Evolutionary conservation across 1,140 invertebrate genomes (phyloP), one percentile per base, ranked within the genome.

Genomic region (Condylostylus longicornis): DNA sequence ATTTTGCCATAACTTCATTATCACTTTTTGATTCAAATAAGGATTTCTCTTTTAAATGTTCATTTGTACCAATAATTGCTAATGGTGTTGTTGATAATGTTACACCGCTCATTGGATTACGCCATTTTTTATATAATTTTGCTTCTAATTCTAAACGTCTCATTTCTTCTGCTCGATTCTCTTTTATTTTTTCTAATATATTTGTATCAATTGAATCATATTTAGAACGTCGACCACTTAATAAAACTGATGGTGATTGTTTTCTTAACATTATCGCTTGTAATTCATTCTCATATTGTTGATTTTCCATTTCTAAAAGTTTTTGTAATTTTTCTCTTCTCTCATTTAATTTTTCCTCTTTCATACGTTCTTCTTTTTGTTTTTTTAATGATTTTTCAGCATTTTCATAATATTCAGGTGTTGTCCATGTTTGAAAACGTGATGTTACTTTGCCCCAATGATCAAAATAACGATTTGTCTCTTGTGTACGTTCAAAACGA

Each of bases 121-220:
- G 50, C 66, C 65, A 68, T 15, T 64, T 59, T 1, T 65, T 61
- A 34, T 69, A 69, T 1, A 69, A 40, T 31, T 63, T 63, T 6
- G 62, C 45, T 46, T 69, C 67, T 35, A 66, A 54, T 40, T 67
- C 65, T n/a, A 63, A 45, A 13, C 58, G 56, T 12, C 57, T 49
- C 28, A 54, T 60, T n/a, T 63, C 57, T 37, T 68, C 54, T 33
- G 65, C 58, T 18, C 54, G 47, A 18, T 52, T 56, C 8, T 51
- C 38, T 47, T 62, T 59, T 4, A 68, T 41, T 2, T 60, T 54
- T 23, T 51, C 56, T 28, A 68, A 36, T 4, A 61, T 45, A 28
- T 62, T 50, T 1, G 46, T 30, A 35, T 49, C 45, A 0, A 41
- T 43, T 1, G 30, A 21, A 3, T 37, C 15, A n/a, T n/a, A n/a